These are phyloP conservation scores for Hyperoodon ampullatus DNA, from an alignment of 2,113 vertebrate genomes.

Conservation along the genomic window DNA sequence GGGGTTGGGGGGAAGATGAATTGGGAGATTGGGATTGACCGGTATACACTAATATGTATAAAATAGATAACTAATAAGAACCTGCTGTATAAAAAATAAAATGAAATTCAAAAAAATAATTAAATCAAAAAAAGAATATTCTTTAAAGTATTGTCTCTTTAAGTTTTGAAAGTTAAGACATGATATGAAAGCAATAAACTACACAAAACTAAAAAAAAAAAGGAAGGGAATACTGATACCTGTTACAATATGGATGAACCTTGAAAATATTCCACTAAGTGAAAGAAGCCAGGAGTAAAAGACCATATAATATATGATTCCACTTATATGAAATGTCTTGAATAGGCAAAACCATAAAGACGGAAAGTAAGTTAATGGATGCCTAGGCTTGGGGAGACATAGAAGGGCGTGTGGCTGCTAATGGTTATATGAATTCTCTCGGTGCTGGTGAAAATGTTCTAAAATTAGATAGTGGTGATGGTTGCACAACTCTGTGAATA, in stretches of 20 bases:
- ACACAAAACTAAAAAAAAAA: not conserved
- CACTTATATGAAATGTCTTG: fast-evolving
- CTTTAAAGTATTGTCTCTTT: too few relatives aligned
- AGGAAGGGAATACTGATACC: fast-evolving
- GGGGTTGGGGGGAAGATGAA: too few relatives aligned
- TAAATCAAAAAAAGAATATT: too few relatives aligned
- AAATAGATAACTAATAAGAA: too few relatives aligned
- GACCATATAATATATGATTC: fast-evolving
- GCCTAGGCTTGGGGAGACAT: not conserved
- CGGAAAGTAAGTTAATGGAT: not conserved
- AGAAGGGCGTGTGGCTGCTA: not conserved
- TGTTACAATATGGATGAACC: fast-evolving
- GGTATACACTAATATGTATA: too few relatives aligned
- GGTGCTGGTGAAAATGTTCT: not conserved
- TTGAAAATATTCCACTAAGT: not conserved
- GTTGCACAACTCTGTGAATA: fast-evolving
- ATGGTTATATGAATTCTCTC: fast-evolving
- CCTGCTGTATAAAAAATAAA: too few relatives aligned
- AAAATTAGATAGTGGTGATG: not conserved
- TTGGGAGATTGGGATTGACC: too few relatives aligned
- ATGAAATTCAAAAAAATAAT: too few relatives aligned
- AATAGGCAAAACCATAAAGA: not conserved
- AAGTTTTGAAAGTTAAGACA: too few relatives aligned
- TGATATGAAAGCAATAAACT: too few relatives aligned
- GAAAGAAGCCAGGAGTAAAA: too few relatives aligned